phyloP scores from a whole-genome alignment of 2,113 vertebrate genomes.

The Nothoprocta pentlandii region DNA sequence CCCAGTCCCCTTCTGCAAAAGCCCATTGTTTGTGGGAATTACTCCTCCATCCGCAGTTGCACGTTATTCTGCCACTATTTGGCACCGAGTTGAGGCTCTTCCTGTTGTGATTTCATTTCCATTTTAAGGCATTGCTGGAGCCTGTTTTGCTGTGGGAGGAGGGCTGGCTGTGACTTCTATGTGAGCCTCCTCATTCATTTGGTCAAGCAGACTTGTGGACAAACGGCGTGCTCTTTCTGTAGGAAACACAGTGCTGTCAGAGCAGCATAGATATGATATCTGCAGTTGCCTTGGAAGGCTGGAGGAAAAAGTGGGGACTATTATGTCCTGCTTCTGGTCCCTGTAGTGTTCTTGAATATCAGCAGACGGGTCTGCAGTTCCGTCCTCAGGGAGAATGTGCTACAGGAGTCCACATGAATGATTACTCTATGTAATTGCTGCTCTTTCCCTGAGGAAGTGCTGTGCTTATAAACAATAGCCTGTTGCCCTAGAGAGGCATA shows the following conservation, averaged over 20 bases:
- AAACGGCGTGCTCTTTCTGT: neutral
- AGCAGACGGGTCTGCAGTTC: neutral
- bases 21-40: slow-evolving; percentile 2
- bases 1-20: neutral
- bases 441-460: slow-evolving; percentile 31
- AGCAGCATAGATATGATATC: neutral
- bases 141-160: neutral
- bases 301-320: neutral
- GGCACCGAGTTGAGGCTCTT: neutral
- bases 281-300: neutral
- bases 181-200: neutral
- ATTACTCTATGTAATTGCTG: neutral
- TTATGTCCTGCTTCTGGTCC: neutral
- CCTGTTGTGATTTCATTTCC: slow-evolving; percentile 21
- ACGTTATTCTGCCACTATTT: neutral
- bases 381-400: neutral
- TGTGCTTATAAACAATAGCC: neutral
- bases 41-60: neutral
- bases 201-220: neutral
- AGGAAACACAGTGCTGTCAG: neutral
- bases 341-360: neutral
- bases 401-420: neutral
- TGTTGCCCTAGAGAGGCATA: neutral
- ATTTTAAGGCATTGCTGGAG: slow-evolving; percentile 3
- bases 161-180: neutral